Conservation (phyloP, 2,113 vertebrate genomes). For the Campylorhamphus procurvoides region DNA sequence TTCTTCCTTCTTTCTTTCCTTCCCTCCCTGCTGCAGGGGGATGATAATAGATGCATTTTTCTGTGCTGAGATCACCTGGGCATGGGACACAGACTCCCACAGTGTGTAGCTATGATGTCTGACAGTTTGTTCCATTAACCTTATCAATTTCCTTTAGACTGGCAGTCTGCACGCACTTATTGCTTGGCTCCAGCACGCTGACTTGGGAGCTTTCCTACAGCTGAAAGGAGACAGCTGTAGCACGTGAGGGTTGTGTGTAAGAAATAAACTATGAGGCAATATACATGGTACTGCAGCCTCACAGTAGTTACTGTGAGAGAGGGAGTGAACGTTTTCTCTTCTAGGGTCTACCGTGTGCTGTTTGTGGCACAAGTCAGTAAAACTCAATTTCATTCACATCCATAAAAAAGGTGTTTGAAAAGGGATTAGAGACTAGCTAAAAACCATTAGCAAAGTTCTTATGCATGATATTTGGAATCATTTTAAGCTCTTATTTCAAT, state of each 20-base stretch:
- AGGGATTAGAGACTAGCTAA: neutral
- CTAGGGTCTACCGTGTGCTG: neutral
- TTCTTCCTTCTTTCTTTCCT: neutral
- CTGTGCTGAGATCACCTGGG: constrained; percentile 6
- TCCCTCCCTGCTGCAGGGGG: neutral
- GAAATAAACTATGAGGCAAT: neutral
- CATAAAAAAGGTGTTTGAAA: constrained; percentile 4
- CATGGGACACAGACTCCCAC: neutral
- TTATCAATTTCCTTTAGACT: neutral
- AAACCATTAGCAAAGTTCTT: neutral
- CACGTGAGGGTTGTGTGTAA: neutral
- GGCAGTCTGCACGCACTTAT: neutral
- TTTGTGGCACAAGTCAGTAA: neutral
- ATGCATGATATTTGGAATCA: neutral
- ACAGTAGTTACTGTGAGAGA: neutral
- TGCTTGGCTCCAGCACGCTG: neutral
- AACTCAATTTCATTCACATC: neutral
- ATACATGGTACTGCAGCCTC: rapidly evolving
- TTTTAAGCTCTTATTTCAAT: neutral
- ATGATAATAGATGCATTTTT: neutral
- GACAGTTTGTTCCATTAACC: neutral
- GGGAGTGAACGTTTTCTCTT: neutral
- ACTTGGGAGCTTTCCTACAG: neutral
- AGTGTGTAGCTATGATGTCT: neutral
- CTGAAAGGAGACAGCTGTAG: constrained; percentile 29